phyloP scores from a whole-genome alignment of 1,140 invertebrate species.

The Drosophila quadrilineata region DNA sequence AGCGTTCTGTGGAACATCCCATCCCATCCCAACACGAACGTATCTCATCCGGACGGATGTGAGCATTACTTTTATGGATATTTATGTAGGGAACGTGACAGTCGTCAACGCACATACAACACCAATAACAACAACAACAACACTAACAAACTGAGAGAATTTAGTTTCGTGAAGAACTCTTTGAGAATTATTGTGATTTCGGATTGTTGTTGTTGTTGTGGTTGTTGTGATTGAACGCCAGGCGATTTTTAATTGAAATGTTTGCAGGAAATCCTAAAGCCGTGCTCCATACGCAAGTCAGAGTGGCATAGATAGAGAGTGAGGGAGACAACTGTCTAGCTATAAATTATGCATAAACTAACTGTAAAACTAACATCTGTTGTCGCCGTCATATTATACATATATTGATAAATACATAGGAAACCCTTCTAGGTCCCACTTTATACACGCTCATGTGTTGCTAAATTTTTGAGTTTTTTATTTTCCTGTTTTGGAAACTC shows the following conservation, averaged over 20 bases:
- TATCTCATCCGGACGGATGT: conserved; percentile 72
- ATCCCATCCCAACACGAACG: conserved; percentile 46
- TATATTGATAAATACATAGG: no score
- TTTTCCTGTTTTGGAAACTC: no score
- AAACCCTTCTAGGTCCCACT: no score
- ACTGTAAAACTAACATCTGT: background rate
- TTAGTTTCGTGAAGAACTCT: conserved; percentile 23
- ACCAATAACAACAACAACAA: conserved; percentile 11
- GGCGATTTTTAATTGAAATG: conserved; percentile 40
- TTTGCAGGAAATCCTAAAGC: conserved; percentile 38
- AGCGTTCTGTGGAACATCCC: no score
- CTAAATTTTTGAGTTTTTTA: no score
- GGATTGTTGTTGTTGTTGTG: conserved; percentile 4
- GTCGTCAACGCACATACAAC: conserved; percentile 30
- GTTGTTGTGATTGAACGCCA: conserved; percentile 18
- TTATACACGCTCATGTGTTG: no score
- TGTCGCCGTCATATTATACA: no score
- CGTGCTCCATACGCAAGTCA: no score
- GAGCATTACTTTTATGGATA: conserved; percentile 76
- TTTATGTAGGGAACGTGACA: conserved; percentile 73
- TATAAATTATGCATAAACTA: no score
- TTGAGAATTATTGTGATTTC: background rate
- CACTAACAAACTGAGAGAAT: conserved; percentile 7
- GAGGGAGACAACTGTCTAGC: no score
- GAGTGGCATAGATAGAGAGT: no score